Evolutionary conservation across 1,140 invertebrate genomes (phyloP).

Genomic region (Ceratoteleas bidentatus): DNA sequence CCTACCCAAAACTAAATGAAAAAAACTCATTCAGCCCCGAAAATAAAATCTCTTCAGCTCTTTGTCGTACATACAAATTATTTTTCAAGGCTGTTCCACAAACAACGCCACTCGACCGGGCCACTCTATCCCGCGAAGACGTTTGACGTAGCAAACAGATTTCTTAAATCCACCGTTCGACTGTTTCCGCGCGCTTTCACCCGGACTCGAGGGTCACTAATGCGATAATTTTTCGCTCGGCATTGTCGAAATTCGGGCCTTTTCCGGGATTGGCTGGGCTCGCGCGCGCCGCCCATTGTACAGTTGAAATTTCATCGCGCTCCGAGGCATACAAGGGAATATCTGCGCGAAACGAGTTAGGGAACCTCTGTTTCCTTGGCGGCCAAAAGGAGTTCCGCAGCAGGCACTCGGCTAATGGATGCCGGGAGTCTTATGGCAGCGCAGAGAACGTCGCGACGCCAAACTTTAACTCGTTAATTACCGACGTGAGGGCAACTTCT

Average conservation of each 20-base stretch:
- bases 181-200: conserved; percentile 31
- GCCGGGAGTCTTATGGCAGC: conserved; percentile 75
- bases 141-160: conserved; percentile 24
- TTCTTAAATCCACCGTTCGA: conserved; percentile 31
- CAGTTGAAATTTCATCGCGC: conserved; percentile 66
- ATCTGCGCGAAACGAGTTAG: conserved; percentile 67
- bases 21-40: no score
- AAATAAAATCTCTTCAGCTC: no score
- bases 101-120: background rate
- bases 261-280: conserved; percentile 61
- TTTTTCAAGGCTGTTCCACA: background rate
- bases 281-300: conserved; percentile 51
- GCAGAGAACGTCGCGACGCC: conserved; percentile 76
- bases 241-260: conserved; percentile 50
- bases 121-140: conserved; percentile 15
- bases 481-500: conserved; percentile 81
- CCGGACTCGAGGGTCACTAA: conserved; percentile 28
- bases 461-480: conserved; percentile 83
- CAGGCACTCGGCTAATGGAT: conserved; percentile 81
- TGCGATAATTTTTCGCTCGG: conserved; percentile 42
- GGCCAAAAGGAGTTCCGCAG: conserved; percentile 80
- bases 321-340: conserved; percentile 62
- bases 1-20: no score
- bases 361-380: conserved; percentile 78
- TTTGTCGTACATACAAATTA: no score